Evolutionary conservation across 2,113 vertebrate species (phyloP).

Genomic region (Anhinga anhinga): DNA sequence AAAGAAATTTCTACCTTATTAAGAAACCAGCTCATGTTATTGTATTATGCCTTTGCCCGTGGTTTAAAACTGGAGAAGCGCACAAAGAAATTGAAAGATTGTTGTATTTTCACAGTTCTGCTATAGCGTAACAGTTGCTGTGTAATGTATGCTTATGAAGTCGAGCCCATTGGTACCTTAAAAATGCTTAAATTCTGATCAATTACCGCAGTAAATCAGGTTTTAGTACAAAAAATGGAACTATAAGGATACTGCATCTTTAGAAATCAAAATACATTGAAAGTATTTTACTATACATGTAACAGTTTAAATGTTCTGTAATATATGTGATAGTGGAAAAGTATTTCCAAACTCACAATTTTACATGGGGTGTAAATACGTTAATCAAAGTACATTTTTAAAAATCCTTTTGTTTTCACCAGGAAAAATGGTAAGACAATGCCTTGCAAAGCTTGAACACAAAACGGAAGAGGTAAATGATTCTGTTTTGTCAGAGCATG

Average conservation of each 20-base stretch:
- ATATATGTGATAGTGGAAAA: slow-evolving; percentile 85
- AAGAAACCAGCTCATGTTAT: slow-evolving; percentile 56
- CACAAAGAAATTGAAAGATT: slow-evolving; percentile 50
- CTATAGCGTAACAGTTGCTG: neutral
- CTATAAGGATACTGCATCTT: slow-evolving; percentile 79
- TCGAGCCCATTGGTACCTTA: slow-evolving; percentile 50
- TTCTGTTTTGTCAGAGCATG: slow-evolving; percentile 23
- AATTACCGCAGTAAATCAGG: slow-evolving; percentile 36
- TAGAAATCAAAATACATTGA: slow-evolving; percentile 62
- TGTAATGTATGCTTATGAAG: slow-evolving; percentile 31
- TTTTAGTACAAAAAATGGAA: slow-evolving; percentile 50
- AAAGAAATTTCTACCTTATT: slow-evolving; percentile 52
- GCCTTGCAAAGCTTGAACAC: slow-evolving; percentile 59
- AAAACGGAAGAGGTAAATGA: neutral
- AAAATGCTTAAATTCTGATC: slow-evolving; percentile 59
- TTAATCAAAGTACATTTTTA: slow-evolving; percentile 64
- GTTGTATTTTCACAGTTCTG: slow-evolving; percentile 69
- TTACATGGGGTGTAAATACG: slow-evolving; percentile 88
- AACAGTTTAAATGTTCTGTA: slow-evolving; percentile 84
- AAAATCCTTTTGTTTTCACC: slow-evolving; percentile 80
- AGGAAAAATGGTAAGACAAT: slow-evolving; percentile 52
- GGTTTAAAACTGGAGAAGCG: slow-evolving; percentile 65
- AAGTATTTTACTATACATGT: slow-evolving; percentile 85
- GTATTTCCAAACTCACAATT: slow-evolving; percentile 85
- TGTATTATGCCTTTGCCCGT: slow-evolving; percentile 67